A percentile compares a stretch with the other conserved stretches of the same genome.
phyloP scores from a whole-genome alignment of 2,888 invertebrate species.

The Agonum fuliginosum region DNA sequence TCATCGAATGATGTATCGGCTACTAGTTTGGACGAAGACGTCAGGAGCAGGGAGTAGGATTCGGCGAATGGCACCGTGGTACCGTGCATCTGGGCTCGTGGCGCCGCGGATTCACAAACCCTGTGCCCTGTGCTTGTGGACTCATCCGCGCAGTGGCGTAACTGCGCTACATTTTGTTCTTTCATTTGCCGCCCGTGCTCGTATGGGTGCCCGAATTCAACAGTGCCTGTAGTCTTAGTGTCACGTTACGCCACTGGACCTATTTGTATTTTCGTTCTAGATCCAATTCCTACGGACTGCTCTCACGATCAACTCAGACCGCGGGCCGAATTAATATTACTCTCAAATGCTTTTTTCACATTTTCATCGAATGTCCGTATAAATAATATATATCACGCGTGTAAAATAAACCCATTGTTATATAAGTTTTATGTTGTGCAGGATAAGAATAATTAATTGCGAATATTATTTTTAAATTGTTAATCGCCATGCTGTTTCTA shows the following conservation, averaged over 20 bases:
- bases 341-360: constrained; percentile 53
- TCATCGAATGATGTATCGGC: constrained; percentile 47
- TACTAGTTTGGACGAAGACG: constrained; percentile 57
- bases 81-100: constrained; percentile 15
- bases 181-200: neutral
- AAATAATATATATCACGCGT: constrained; percentile 45
- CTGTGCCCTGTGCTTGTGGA: constrained; percentile 44
- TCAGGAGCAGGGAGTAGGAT: constrained; percentile 31
- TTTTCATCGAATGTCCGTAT: constrained; percentile 35
- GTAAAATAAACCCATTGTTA: constrained; percentile 31
- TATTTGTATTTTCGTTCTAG: constrained; percentile 60
- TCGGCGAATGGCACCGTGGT: constrained; percentile 2
- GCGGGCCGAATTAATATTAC: constrained; percentile 56
- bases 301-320: constrained; percentile 52
- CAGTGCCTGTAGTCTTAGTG: neutral
- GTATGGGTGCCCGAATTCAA: neutral
- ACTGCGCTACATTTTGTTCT: neutral
- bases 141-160: constrained; percentile 52
- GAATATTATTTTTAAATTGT: constrained; percentile 54
- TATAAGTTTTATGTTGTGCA: constrained; percentile 46
- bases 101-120: constrained; percentile 30
- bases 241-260: constrained; percentile 56
- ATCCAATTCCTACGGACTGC: constrained; percentile 55
- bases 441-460: constrained; percentile 28
- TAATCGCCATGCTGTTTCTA: constrained; percentile 58